phyloP scores from a whole-genome alignment of 1,140 invertebrate genomes.

The Pseudomyrmex pallidus region DNA sequence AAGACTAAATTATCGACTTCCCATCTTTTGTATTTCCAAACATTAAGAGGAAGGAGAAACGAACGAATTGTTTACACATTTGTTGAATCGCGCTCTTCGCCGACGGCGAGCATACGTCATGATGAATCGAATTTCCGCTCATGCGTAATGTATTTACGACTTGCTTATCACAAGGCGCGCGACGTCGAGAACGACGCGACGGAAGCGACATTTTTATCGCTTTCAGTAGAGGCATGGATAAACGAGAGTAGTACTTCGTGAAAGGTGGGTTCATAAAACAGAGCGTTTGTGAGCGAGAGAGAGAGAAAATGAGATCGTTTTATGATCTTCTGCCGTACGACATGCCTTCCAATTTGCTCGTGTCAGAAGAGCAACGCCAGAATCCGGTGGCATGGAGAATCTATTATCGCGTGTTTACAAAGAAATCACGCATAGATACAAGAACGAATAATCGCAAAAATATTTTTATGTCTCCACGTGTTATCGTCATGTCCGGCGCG shows the following conservation, averaged over 20 bases:
- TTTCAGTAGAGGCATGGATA: slow-evolving; percentile 43
- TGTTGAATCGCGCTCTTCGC: neutral
- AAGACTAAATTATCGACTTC: too few relatives aligned
- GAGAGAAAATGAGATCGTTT: neutral
- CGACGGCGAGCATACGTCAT: neutral
- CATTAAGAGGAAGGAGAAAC: neutral
- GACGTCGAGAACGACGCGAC: slow-evolving; percentile 5
- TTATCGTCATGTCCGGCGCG: neutral
- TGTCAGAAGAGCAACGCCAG: neutral
- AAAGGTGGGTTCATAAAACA: slow-evolving; percentile 45
- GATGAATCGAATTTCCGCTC: slow-evolving; percentile 19
- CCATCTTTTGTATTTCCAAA: neutral
- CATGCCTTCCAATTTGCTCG: slow-evolving; percentile 32
- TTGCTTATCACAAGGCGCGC: slow-evolving; percentile 25
- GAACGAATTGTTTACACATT: slow-evolving; percentile 3
- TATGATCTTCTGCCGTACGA: slow-evolving; percentile 17
- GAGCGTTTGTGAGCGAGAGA: slow-evolving; percentile 15
- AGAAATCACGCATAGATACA: neutral
- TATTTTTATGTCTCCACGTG: slow-evolving; percentile 7
- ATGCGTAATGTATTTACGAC: slow-evolving; percentile 25
- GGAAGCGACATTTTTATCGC: slow-evolving; percentile 40
- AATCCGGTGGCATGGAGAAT: neutral
- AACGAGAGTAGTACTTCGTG: slow-evolving; percentile 33
- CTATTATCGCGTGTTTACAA: slow-evolving; percentile 9
- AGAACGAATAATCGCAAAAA: neutral